A percentile compares a stretch with the other conserved stretches of the same genome.
Conservation (phyloP, 2,797 vertebrate genomes). For the Sebastes wilsoni region DNA sequence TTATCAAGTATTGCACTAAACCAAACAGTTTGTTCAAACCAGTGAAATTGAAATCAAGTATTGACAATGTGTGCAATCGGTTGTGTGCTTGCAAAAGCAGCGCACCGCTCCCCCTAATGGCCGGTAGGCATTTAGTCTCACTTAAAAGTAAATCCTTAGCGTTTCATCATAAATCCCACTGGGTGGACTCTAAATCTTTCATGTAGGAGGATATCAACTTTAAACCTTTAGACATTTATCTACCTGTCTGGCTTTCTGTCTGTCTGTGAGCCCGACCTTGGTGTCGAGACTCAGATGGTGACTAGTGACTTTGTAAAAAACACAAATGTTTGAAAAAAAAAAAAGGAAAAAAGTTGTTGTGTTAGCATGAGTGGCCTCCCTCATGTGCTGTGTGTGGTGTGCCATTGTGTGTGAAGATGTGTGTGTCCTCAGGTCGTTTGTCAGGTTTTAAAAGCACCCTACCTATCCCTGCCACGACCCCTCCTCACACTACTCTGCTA, state of each 20-base stretch:
- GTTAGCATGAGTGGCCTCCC: slow-evolving; percentile 81
- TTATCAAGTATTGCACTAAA: not conserved
- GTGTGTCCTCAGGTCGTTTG: slow-evolving; percentile 84
- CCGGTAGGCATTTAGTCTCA: slow-evolving; percentile 10
- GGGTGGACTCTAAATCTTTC: slow-evolving; percentile 20
- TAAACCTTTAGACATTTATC: slow-evolving; percentile 12
- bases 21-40: not conserved
- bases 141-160: slow-evolving; percentile 2
- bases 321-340: slow-evolving; percentile 31
- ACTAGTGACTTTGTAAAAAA: slow-evolving; percentile 78
- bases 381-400: slow-evolving; percentile 79
- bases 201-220: slow-evolving; percentile 18
- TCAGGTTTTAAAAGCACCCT: slow-evolving; percentile 76
- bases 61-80: slow-evolving; percentile 24
- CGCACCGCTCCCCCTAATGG: slow-evolving; percentile 45
- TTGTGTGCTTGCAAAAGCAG: not conserved
- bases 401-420: slow-evolving; percentile 77
- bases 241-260: slow-evolving; percentile 32
- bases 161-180: slow-evolving; percentile 6
- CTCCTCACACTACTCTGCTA: slow-evolving; percentile 54
- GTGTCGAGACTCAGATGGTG: slow-evolving; percentile 75
- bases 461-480: slow-evolving; percentile 4
- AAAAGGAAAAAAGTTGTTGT: slow-evolving; percentile 68
- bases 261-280: slow-evolving; percentile 65
- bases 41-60: slow-evolving; percentile 8